Base-by-base conservation (phyloP, 2,113 vertebrate genomes). In the Phaethon lepturus region DNA sequence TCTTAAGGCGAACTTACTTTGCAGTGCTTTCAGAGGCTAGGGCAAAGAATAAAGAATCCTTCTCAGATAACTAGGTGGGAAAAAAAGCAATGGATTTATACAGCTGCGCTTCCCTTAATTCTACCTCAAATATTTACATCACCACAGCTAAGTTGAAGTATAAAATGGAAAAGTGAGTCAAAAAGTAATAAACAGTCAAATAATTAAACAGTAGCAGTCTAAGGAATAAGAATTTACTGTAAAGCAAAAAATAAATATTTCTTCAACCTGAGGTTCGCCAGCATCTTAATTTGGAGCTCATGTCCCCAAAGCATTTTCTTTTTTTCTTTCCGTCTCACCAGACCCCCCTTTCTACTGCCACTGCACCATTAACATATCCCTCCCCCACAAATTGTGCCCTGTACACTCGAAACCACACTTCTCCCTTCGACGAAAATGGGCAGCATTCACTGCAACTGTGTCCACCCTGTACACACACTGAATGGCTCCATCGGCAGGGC, bases 71-170 rank as follows among this genome's bases (percentile, higher is more conserved):
- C 90, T 73, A 8, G 35, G 35, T 49, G 59, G 49, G 13, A 2
- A 10, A 68, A 93, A 87, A 50, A 45, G 77, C 87, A 90, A 96
- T 67, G 79, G 88, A 97, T 95, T 97, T 95, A 92, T 88, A 94
- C 88, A 97, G 93, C 90, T 93, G 92, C 0, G 45, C 82, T 94
- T 94, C 93, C 67, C 93, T 76, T 95, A 96, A 97, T 92, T 95
- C 95, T 56, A 94, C 85, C 93, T 96, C 93, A 97, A 96, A 96
- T 97, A 97, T 97, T 97, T 97, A 97, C 86, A 90, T 86, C 95
- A 81, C 42, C 0, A 19, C 81, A 86, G 92, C 71, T 84, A 86
- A 88, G 89, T 3, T 35, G 9, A 95, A 83, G 63, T 15, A 95
- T 91, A 95, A 97, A 94, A 95, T 81, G 92, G 52, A 80, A 88